These are phyloP conservation scores for Pelecanus crispus DNA, from an alignment of 2,113 vertebrate genomes.

Conservation along the genomic window DNA sequence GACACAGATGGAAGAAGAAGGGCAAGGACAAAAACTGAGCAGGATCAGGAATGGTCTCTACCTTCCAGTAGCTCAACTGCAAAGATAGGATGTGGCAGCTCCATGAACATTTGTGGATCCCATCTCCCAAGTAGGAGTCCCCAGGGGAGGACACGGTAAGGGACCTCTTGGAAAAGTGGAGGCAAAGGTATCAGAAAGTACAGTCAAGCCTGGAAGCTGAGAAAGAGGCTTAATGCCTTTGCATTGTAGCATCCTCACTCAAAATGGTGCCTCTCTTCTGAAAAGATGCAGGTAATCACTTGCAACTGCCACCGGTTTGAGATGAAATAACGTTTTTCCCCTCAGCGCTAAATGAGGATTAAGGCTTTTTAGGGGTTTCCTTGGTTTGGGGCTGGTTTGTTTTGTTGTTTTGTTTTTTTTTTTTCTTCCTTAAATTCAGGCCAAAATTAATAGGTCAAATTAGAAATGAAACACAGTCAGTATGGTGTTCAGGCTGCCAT, in stretches of 20 bases:
- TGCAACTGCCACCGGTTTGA: not conserved
- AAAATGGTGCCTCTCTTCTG: not conserved
- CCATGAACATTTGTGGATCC: not conserved
- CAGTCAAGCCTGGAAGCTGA: not conserved
- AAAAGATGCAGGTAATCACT: not conserved
- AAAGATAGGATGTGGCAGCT: not conserved
- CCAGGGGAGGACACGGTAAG: not conserved
- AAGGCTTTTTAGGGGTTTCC: not conserved
- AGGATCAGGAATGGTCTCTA: not conserved
- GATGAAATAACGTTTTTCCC: not conserved
- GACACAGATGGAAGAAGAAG: not conserved
- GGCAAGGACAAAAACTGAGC: not conserved
- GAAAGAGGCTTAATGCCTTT: not conserved
- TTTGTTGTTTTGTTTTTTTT: not conserved
- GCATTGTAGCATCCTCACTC: not conserved
- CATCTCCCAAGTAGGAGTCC: not conserved
- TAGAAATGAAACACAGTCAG: not conserved
- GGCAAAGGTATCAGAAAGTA: not conserved
- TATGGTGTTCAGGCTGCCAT: not conserved
- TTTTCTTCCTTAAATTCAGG: not conserved
- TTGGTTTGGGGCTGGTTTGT: too few species aligned
- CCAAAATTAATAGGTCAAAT: not conserved
- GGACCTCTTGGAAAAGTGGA: not conserved
- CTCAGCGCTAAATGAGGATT: not conserved
- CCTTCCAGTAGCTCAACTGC: not conserved